Evolutionary conservation across 2,888 invertebrate genomes (phyloP).

Genomic region (Dasypolia templi): DNA sequence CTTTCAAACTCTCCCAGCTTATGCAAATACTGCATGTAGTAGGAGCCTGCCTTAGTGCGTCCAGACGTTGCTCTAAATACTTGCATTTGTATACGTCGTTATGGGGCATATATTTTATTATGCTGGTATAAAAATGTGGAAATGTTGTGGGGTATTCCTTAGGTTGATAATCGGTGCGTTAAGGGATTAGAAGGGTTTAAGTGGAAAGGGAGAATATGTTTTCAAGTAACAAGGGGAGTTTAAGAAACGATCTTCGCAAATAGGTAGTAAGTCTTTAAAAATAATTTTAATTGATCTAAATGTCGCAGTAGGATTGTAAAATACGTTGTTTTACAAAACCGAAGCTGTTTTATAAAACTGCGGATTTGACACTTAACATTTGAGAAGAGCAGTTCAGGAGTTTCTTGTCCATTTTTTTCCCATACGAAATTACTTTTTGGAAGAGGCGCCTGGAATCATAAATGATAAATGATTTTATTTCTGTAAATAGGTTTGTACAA

Average conservation of each 20-base stretch:
- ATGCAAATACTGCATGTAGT: constrained; percentile 38
- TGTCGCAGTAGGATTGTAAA: too few relatives aligned
- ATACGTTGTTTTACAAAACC: too few relatives aligned
- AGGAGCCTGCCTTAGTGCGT: constrained; percentile 49
- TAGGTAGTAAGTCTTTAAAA: too few relatives aligned
- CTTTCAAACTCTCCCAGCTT: constrained; percentile 1
- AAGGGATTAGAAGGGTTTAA: not conserved
- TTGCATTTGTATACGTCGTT: constrained; percentile 64
- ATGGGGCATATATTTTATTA: constrained; percentile 35
- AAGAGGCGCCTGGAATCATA: too few relatives aligned
- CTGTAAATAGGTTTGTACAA: too few relatives aligned
- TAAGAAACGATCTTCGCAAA: not conserved
- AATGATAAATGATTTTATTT: too few relatives aligned
- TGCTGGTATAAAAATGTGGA: constrained; percentile 36
- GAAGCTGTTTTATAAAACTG: too few relatives aligned
- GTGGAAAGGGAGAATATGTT: not conserved
- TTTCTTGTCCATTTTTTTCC: too few relatives aligned
- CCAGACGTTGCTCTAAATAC: constrained; percentile 59
- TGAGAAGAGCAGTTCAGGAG: too few relatives aligned
- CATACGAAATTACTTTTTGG: too few relatives aligned
- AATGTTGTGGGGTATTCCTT: constrained; percentile 12
- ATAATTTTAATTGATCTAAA: too few relatives aligned
- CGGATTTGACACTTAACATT: too few relatives aligned
- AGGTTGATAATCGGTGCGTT: constrained; percentile 18
- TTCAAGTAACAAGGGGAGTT: not conserved